Percentiles rank a stretch among this genome's conserved stretches.
Conservation (phyloP, 2,888 invertebrate species). For the Drosophila heteroneura region DNA sequence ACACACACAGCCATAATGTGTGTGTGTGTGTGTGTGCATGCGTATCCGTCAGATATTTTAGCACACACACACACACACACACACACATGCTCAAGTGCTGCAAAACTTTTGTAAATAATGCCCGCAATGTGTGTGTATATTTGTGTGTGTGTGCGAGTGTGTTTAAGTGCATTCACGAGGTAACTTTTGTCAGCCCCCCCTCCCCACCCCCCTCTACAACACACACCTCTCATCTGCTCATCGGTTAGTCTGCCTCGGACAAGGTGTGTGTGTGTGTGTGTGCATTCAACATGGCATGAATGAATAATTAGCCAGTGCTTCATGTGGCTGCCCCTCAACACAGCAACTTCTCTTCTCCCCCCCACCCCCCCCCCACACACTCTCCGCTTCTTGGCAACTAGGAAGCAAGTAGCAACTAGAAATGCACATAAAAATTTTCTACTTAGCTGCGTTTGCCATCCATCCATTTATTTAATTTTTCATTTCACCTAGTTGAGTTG, state of each 20-base stretch:
- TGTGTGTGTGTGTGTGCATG: constrained; percentile 38
- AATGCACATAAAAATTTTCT: constrained; percentile 64
- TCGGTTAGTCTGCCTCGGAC: neutral
- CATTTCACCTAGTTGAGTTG: constrained; percentile 65
- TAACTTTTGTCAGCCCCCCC: constrained; percentile 24
- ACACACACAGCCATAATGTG: neutral
- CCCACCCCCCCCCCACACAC: neutral
- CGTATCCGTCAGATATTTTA: constrained; percentile 75
- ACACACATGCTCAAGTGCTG: constrained; percentile 34
- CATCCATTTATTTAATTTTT: constrained; percentile 75
- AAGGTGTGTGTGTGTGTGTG: neutral
- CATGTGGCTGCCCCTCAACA: constrained; percentile 38
- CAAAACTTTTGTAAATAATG: constrained; percentile 71
- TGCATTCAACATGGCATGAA: constrained; percentile 80
- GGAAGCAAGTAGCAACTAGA: constrained; percentile 42
- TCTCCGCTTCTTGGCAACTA: constrained; percentile 39
- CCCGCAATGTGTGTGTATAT: constrained; percentile 27
- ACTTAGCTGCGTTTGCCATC: constrained; percentile 62
- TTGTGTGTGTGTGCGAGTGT: constrained; percentile 24
- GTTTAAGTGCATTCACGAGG: constrained; percentile 43
- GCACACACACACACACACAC: constrained; percentile 27
- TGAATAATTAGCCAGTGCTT: constrained; percentile 77
- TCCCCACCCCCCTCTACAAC: neutral
- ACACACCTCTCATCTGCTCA: neutral
- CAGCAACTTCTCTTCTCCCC: neutral